Percentiles rank a stretch among this genome's conserved stretches.
phyloP scores from a whole-genome alignment of 1,140 invertebrate genomes.

The Chironomus striatipennis region DNA sequence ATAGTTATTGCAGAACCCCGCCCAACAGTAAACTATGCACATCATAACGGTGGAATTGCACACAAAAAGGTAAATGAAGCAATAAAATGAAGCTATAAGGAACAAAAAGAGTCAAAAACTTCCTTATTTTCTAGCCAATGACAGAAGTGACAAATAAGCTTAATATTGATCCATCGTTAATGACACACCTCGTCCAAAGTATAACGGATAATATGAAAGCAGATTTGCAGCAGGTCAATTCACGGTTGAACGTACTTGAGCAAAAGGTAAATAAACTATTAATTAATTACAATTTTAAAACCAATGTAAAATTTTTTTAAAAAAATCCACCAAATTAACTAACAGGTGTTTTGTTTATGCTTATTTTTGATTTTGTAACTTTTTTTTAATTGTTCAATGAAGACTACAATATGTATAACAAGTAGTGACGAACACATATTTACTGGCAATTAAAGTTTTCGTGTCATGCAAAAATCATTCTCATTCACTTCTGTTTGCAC shows the following conservation, averaged over 20 bases:
- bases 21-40: background rate
- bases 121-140: conserved; percentile 25
- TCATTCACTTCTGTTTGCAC: background rate
- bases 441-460: no score
- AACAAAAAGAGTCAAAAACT: conserved; percentile 29
- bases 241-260: conserved; percentile 39
- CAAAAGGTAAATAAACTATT: conserved; percentile 31
- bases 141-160: conserved; percentile 21
- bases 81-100: conserved; percentile 29
- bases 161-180: conserved; percentile 28
- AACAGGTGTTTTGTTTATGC: conserved; percentile 24
- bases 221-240: conserved; percentile 41
- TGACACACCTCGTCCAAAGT: conserved; percentile 39
- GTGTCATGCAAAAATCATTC: conserved; percentile 5
- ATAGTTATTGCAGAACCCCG: background rate
- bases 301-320: background rate
- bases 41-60: background rate
- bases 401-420: conserved; percentile 25
- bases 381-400: background rate
- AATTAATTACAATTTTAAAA: background rate
- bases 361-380: background rate
- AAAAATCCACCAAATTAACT: background rate
- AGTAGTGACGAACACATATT: no score
- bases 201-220: conserved; percentile 40
- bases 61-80: conserved; percentile 27